Evolutionary conservation across 2,113 vertebrate genomes (phyloP), one percentile per base, ranked within the genome.

Genomic region (Monarcha castaneiventris): DNA sequence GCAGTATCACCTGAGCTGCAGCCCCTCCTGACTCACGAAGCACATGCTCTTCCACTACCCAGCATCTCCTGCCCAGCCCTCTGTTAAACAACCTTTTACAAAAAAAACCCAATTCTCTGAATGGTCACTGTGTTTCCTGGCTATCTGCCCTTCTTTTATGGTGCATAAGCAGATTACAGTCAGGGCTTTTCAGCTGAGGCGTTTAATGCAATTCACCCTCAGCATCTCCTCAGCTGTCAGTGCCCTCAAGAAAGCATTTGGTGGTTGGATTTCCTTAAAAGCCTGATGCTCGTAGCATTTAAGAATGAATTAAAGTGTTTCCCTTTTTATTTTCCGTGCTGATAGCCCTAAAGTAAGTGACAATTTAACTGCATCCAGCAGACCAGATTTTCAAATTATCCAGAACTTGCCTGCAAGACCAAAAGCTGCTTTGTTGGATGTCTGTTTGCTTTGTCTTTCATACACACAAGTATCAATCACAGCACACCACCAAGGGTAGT

Each of bases 251-350:
- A 94, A 95, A 90, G 64, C 64, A 90, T 81, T 75, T 94, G 83
- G 79, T 92, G 76, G 84, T 71, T 94, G n/a, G n/a, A 78, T 88
- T 87, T 81, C 72, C 90, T 90, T 84, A 88, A 90, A 96, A 90
- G 82, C 79, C 56, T 41, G 25, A 77, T 75, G 78, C 43, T 62
- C 0, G 0, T 2, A 66, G 52, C 52, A 71, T 75, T 93, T 72
- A 75, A 78, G 63, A 90, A 90, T 61, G 11, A 92, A 94, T 90
- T 89, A 52, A 94, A 80, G 49, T 25, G 4, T 18, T 54, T 89
- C 32, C 46, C 63, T 82, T 89, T 95, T 89, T 62, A 91, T 88
- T 88, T 88, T 74, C 74, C 63, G 55, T 37, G 55, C 49, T 86
- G 75, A 83, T 55, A 85, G 33, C 13, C 72, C 77, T 71, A 71